Conservation (phyloP, 1,140 invertebrate genomes). For the Agrilus planipennis region DNA sequence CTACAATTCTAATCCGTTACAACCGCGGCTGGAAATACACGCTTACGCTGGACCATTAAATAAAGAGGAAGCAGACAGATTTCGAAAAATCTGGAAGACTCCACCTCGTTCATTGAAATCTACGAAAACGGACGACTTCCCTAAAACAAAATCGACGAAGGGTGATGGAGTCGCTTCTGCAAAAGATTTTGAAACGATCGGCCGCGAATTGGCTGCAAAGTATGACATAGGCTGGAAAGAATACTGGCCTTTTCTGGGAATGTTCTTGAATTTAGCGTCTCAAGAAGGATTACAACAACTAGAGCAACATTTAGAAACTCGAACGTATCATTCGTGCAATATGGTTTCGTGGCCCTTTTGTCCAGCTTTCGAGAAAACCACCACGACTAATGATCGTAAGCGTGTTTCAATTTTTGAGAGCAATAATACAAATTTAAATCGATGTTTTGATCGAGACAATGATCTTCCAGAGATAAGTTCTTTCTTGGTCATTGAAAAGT, state of each 20-base stretch:
- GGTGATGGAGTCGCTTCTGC: constrained; percentile 10
- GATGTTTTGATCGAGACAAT: too few species aligned
- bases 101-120: constrained; percentile 43
- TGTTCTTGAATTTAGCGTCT: constrained; percentile 62
- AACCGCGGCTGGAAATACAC: constrained; percentile 56
- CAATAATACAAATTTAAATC: too few species aligned
- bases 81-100: constrained; percentile 70
- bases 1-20: constrained; percentile 49
- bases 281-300: constrained; percentile 56
- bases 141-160: constrained; percentile 15
- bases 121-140: constrained; percentile 15
- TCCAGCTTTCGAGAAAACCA: background rate
- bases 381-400: background rate
- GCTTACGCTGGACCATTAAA: constrained; percentile 81
- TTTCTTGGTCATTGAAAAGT: constrained; percentile 49
- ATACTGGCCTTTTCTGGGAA: constrained; percentile 79
- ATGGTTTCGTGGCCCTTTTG: background rate
- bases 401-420: constrained; percentile 3
- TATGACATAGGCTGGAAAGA: constrained; percentile 75
- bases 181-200: constrained; percentile 75
- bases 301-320: constrained; percentile 53
- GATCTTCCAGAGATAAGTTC: constrained; percentile 32
- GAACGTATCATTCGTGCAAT: background rate
- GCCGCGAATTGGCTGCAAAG: constrained; percentile 63
- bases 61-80: constrained; percentile 53